Base-by-base conservation (phyloP, 2,113 vertebrate species). In the Leucopsar rothschildi region DNA sequence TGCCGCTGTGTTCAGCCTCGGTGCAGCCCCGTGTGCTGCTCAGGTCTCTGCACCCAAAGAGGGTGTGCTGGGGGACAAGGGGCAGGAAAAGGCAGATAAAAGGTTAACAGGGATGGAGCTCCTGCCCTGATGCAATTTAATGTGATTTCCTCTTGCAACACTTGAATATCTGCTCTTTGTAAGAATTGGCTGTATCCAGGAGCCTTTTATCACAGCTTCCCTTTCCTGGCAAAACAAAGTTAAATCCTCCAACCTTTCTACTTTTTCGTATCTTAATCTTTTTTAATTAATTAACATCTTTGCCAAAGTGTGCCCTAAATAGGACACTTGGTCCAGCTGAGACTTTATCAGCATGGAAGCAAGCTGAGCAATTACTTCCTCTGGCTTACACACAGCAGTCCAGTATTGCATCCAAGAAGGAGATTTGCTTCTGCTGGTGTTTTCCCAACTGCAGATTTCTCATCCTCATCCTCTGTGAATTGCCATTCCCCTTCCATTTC, bases 141-240 rank as follows among this genome's bases (percentile, higher is more conserved):
- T 64, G 57, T 82, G 84, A 91, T 79, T 95, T 94, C n/a, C 78
- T 96, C 84, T 91, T 95, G 81, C 87, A 75, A 60, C 65, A 87
- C 78, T 71, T 3, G 2, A 87, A 22, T 92, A 89, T 85, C 78
- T 84, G 77, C 60, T 92, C 60, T 86, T 89, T 20, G 11, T 78
- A 78, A 84, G 15, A 66, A 42, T 5, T 91, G 69, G 64, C 87
- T 71, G 25, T 52, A 12, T 71, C 60, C 31, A 65, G 28, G 33
- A 87, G 84, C 52, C 78, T 91, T 94, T 89, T 96, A 95, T 91
- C 61, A 42, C 57, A 82, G 84, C 70, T 90, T 91, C 49, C 79
- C 72, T 72, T 95, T 92, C 90, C 93, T 85, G 87, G 70, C 78
- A 82, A 92, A 94, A 78, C 65, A 87, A 91, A 91, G 73, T 68